These are phyloP conservation scores for Chloroclysta siterata DNA, from an alignment of 2,888 invertebrate genomes.

Conservation along the genomic window DNA sequence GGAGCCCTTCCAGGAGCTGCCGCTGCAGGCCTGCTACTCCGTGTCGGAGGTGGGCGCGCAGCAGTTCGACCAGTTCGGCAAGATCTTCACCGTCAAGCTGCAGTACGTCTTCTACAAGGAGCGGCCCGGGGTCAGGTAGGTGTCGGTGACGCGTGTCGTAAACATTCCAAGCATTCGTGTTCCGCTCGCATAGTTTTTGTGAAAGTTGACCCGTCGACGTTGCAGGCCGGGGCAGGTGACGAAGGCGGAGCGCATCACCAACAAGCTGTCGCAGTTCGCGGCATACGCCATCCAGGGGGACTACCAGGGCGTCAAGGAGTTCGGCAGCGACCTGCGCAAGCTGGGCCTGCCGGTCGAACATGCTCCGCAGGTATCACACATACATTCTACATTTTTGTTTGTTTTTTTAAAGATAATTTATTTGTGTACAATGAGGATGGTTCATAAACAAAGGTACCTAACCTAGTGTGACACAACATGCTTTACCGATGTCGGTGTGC, in stretches of 20 bases:
- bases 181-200: too few species aligned
- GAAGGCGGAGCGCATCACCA: slow-evolving; percentile 96
- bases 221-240: slow-evolving; percentile 97
- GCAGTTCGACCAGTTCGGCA: slow-evolving; percentile 99
- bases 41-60: slow-evolving; percentile 97
- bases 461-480: too few species aligned
- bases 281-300: slow-evolving; percentile 97
- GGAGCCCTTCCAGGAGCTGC: slow-evolving; percentile 97
- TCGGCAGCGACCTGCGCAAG: slow-evolving; percentile 96
- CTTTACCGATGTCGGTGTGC: too few species aligned
- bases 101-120: slow-evolving; percentile 99
- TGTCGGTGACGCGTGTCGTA: too few species aligned
- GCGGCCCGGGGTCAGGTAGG: slow-evolving; percentile 92
- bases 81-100: slow-evolving; percentile 98
- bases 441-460: too few species aligned
- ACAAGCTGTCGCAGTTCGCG: slow-evolving; percentile 96
- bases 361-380: slow-evolving; percentile 95
- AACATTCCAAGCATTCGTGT: too few species aligned
- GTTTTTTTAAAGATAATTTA: too few species aligned
- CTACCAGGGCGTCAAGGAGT: slow-evolving; percentile 96
- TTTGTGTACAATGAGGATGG: too few species aligned
- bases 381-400: too few species aligned
- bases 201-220: too few species aligned
- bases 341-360: slow-evolving; percentile 98
- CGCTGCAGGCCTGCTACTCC: slow-evolving; percentile 97